Base-by-base conservation (phyloP, 2,888 invertebrate species). In the Keiferia lycopersicella region DNA sequence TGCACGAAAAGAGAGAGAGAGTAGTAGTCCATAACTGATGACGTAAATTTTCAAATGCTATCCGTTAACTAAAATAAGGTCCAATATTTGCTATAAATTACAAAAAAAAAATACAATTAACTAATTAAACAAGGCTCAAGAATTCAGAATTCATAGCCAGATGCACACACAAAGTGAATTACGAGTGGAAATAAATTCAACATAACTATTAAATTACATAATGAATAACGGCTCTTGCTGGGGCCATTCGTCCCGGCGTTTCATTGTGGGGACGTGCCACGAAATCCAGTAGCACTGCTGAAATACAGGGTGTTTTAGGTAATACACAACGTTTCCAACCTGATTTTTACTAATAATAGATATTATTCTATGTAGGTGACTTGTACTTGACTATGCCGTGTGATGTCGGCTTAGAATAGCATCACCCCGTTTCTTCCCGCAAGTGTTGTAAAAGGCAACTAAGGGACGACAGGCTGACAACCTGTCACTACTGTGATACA, bases 201-300 rank as follows among this genome's bases (percentile, higher is more conserved):
- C 34, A 61, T 14, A 50, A 12, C 51, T 62, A 20, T 53, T 30
- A 41, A 56, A 41, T 62, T 41, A 62, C 53, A 16, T 30, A 53
- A 41, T 41, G 41, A 56, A 26, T 26, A 56, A 62, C 53, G 56
- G 39, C 41, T 14, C 41, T 41, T 16, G 41, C 51, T 14, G 11
- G 18, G 16, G 53, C 56, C 56, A 62, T 56, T 56, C 56, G 62
- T 56, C 48, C 56, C 30, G 62, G 20, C 62, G 30, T 70, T 72
- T 66, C 66, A 71, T 71, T 73, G 73, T 69, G 71, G 67, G 59
- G 67, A 66, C 70, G 70, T 70, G 70, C 71, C 64, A 65, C 67
- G 70, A 64, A 77, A 75, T 72, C 70, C 71, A 70, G 68, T 71
- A 65, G 69, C 65, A 50, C 12, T 14, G 45, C 16, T 50, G 11